Percentiles rank a stretch among this genome's conserved stretches.
Conservation (phyloP, 2,888 invertebrate species). For the Leucoma salicis region DNA sequence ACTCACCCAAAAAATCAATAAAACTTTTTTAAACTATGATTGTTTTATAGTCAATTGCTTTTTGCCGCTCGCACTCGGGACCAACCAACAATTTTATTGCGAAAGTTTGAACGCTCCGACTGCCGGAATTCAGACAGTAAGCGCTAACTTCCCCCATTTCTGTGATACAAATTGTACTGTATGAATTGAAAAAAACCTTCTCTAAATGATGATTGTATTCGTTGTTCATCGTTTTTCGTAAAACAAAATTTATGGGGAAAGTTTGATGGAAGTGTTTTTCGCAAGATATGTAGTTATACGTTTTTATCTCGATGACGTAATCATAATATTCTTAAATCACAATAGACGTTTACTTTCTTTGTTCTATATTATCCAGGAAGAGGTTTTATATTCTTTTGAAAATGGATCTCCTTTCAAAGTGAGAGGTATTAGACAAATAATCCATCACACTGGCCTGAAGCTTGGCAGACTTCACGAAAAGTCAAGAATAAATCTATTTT, state of each 20-base stretch:
- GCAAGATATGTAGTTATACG: too few species aligned
- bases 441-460: too few species aligned
- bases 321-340: too few species aligned
- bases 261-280: slow-evolving; percentile 7
- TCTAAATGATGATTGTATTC: slow-evolving; percentile 35
- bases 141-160: slow-evolving; percentile 58
- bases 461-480: too few species aligned
- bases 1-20: too few species aligned
- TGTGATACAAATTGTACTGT: slow-evolving; percentile 56
- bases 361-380: too few species aligned
- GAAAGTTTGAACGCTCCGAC: slow-evolving; percentile 55
- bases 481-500: too few species aligned
- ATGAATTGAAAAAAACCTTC: slow-evolving; percentile 58
- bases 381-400: too few species aligned
- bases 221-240: slow-evolving; percentile 17
- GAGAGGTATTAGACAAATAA: too few species aligned
- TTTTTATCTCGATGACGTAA: too few species aligned
- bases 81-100: slow-evolving; percentile 57
- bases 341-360: too few species aligned
- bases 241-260: slow-evolving; percentile 21
- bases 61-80: slow-evolving; percentile 27
- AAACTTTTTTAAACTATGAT: neutral
- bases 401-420: too few species aligned
- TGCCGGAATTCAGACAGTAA: slow-evolving; percentile 43
- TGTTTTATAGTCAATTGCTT: slow-evolving; percentile 1